These are phyloP conservation scores for Cantharis rustica DNA, from an alignment of 2,888 invertebrate species.

Conservation along the genomic window DNA sequence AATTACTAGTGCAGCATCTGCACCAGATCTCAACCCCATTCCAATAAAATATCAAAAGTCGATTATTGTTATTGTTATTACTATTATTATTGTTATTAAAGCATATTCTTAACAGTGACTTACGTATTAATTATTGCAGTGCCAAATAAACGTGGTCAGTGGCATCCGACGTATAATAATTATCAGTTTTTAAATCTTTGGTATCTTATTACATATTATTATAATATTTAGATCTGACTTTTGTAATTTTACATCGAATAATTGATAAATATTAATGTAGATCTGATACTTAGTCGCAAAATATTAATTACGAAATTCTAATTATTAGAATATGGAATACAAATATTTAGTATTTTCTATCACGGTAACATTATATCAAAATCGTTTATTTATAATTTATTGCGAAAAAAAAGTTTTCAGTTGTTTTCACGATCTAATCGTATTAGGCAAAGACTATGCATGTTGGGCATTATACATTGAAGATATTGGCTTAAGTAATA, in stretches of 20 bases:
- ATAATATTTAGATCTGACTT: background rate
- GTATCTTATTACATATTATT: constrained; percentile 7
- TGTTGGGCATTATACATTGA: background rate
- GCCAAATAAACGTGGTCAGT: constrained; percentile 50
- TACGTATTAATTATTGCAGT: constrained; percentile 35
- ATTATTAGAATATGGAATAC: background rate
- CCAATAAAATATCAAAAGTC: constrained; percentile 4
- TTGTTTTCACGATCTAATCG: background rate
- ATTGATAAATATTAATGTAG: background rate
- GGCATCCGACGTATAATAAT: constrained; percentile 42
- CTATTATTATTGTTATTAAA: background rate
- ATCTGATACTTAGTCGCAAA: background rate
- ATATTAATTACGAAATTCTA: background rate
- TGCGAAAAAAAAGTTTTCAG: background rate
- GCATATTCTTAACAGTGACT: background rate
- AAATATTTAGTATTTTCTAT: background rate
- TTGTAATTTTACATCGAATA: constrained; percentile 4
- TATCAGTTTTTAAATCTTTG: constrained; percentile 22
- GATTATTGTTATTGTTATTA: background rate
- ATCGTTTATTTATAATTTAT: background rate
- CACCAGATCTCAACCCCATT: constrained; percentile 14
- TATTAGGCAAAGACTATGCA: background rate
- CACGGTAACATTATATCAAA: background rate
- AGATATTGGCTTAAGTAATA: background rate
- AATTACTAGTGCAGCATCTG: background rate